These are phyloP conservation scores for Rousettus leschenaultii DNA, from an alignment of 2,113 vertebrate genomes.

Conservation along the genomic window DNA sequence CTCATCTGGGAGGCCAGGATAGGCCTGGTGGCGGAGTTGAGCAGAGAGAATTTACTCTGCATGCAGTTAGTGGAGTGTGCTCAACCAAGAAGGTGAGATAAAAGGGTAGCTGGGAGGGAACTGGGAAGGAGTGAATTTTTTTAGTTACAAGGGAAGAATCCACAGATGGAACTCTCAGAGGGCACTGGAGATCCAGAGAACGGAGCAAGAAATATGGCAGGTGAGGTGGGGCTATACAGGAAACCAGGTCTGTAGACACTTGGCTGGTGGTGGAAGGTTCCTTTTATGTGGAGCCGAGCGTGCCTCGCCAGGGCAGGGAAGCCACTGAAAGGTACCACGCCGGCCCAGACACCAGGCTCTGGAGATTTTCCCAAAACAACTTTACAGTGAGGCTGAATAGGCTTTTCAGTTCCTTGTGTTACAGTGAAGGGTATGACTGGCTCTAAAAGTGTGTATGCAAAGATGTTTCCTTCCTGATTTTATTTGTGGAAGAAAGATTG, in stretches of 20 bases:
- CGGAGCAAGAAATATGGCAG: background rate
- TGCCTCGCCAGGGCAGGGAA: constrained; percentile 37
- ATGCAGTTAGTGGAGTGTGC: background rate
- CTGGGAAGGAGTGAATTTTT: background rate
- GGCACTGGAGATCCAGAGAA: background rate
- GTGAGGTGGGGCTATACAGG: constrained; percentile 37
- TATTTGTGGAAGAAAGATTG: constrained; percentile 39
- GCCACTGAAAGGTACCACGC: background rate
- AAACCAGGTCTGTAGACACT: constrained; percentile 34
- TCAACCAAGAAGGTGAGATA: background rate
- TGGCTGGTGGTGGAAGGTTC: constrained; percentile 37
- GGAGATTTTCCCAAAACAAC: constrained; percentile 60
- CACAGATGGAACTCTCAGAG: background rate
- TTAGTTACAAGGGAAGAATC: background rate
- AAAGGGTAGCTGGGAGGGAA: background rate
- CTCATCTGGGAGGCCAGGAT: background rate
- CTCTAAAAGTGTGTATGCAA: background rate
- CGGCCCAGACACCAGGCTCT: background rate
- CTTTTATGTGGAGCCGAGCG: background rate
- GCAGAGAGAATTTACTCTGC: background rate
- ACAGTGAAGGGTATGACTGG: background rate
- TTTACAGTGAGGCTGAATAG: constrained; percentile 35
- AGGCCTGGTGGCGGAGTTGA: background rate
- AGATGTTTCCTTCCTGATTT: background rate
- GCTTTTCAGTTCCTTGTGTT: background rate